Base-by-base conservation (phyloP, 2,797 vertebrate genomes). In the Caiman crocodilus region DNA sequence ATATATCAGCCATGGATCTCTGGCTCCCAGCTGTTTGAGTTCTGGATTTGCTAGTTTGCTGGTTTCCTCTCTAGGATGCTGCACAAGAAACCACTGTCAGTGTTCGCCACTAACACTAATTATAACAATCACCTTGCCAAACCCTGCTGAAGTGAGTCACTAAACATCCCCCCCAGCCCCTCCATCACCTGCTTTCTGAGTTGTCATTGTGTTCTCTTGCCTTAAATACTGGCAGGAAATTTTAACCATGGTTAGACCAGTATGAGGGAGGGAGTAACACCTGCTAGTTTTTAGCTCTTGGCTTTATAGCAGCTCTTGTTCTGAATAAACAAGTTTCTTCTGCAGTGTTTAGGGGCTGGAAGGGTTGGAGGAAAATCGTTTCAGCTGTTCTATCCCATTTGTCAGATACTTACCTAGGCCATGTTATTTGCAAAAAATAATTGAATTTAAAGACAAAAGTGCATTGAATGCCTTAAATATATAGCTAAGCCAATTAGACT, bases 201-300 rank as follows among this genome's bases (percentile, higher is more conserved):
- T 61, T 79, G 50, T 79, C 30, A 69, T 81, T 85, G 21, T 93
- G 55, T 67, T 75, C 1, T 1, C 65, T 63, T 10, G 90, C 87
- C 82, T 94, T 91, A 92, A 93, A 84, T 95, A 89, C 0, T 86
- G 82, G 88, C 94, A 90, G 83, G 78, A 88, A 84, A 55, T 65
- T 67, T 78, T 77, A 78, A 58, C 91, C 42, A 50, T 0, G 26
- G 87, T 85, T 55, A 71, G 85, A 85, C 78, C 76, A 50, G 91
- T 87, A 92, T 91, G 91, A 91, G 81, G 91, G 85, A 84, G 55
- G 65, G 57, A 82, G 23, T 78, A 90, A 82, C 96, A 95, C 94
- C 94, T 94, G 96, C 90, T 87, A 11, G 4, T 5, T 0, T 82
- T n/a, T 65, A 58, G 50, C 30, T 4, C 79, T 84, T 28, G 60